These are phyloP conservation scores for Ormyrus nitidulus DNA, from an alignment of 2,888 invertebrate genomes.

Conservation along the genomic window DNA sequence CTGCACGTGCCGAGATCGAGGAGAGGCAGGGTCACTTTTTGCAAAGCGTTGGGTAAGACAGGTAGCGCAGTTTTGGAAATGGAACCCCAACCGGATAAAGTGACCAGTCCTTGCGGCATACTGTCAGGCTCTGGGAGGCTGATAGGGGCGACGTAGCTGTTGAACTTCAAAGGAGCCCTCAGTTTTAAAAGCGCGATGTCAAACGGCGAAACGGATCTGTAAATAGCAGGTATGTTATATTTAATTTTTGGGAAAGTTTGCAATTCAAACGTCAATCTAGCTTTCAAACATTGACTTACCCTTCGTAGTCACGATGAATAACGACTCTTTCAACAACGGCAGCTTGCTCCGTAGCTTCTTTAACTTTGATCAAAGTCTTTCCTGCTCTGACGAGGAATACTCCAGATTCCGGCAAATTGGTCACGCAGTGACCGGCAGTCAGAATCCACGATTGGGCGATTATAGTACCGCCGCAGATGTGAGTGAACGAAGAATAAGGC, in stretches of 20 bases:
- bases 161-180: constrained; percentile 65
- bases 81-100: constrained; percentile 76
- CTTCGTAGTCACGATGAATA: constrained; percentile 68
- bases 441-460: constrained; percentile 71
- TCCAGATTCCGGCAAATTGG: too few species aligned
- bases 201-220: constrained; percentile 72
- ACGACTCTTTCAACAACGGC: constrained; percentile 65
- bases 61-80: constrained; percentile 59
- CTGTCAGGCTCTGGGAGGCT: constrained; percentile 67
- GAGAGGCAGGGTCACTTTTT: constrained; percentile 65
- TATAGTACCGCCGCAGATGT: constrained; percentile 74
- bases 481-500: constrained; percentile 57
- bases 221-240: constrained; percentile 42
- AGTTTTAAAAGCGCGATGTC: constrained; percentile 77
- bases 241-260: background rate
- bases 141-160: constrained; percentile 70
- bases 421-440: constrained; percentile 70
- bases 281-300: constrained; percentile 75
- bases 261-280: constrained; percentile 60
- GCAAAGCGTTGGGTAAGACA: constrained; percentile 66
- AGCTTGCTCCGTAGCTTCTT: constrained; percentile 70
- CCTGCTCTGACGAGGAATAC: constrained; percentile 57
- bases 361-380: constrained; percentile 28
- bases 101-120: constrained; percentile 66
- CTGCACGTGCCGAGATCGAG: constrained; percentile 63